Evolutionary conservation across 2,888 invertebrate species (phyloP).

Genomic region (Axea sp.): DNA sequence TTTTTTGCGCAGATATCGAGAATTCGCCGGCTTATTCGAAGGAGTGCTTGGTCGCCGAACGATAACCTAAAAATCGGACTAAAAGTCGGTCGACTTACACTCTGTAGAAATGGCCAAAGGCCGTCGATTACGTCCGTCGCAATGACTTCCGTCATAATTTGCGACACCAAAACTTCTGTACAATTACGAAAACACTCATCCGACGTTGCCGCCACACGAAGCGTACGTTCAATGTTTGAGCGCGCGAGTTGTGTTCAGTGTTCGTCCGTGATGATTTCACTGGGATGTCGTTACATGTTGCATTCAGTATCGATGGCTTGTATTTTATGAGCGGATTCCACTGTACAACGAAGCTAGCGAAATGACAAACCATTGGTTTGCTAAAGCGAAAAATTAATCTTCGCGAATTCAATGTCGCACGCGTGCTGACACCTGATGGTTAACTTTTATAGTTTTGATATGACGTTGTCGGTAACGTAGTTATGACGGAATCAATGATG

Average conservation of each 20-base stretch:
- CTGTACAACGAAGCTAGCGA: too few species aligned
- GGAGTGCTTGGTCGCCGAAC: not conserved
- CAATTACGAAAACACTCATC: slow-evolving; percentile 14
- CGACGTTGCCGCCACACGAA: slow-evolving; percentile 21
- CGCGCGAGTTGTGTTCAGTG: not conserved
- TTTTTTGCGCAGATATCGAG: too few species aligned
- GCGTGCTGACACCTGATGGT: too few species aligned
- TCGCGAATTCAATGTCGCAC: too few species aligned
- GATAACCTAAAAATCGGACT: slow-evolving; percentile 19
- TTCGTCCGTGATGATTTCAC: not conserved
- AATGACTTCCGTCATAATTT: slow-evolving; percentile 81
- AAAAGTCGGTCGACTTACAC: slow-evolving; percentile 81
- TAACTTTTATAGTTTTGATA: too few species aligned
- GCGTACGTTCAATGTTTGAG: slow-evolving; percentile 12
- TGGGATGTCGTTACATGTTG: not conserved
- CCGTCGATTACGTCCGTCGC: slow-evolving; percentile 88
- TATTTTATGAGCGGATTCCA: too few species aligned
- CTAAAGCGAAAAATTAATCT: too few species aligned
- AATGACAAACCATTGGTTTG: too few species aligned
- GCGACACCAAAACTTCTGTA: slow-evolving; percentile 17
- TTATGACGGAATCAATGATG: too few species aligned
- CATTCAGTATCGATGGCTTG: not conserved
- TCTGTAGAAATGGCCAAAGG: slow-evolving; percentile 88
- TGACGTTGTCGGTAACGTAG: too few species aligned
- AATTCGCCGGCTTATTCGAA: not conserved